phyloP scores from a whole-genome alignment of 2,113 vertebrate genomes.

The Prunella himalayana region DNA sequence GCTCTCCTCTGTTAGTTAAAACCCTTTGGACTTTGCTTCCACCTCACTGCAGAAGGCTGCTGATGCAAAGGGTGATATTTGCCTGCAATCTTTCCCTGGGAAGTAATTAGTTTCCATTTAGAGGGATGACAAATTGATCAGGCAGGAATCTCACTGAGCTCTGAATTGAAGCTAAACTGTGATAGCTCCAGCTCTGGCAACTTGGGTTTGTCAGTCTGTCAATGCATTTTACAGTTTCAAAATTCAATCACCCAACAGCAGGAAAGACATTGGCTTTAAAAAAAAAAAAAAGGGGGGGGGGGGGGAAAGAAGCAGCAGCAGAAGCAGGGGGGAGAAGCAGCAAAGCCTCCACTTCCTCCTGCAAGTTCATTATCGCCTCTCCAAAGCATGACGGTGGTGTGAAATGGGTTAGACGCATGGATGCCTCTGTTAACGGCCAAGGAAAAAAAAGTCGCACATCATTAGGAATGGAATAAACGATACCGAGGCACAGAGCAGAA shows the following conservation, averaged over 20 bases:
- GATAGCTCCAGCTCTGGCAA: conserved; percentile 70
- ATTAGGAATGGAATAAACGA: conserved; percentile 93
- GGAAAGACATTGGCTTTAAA: conserved; percentile 62
- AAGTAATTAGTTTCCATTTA: conserved; percentile 87
- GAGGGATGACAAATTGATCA: conserved; percentile 84
- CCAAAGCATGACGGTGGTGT: conserved; percentile 77
- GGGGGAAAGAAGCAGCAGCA: background rate
- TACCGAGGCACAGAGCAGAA: conserved; percentile 87
- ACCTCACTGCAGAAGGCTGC: conserved; percentile 59
- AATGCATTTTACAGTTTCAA: conserved; percentile 76
- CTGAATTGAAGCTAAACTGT: conserved; percentile 75
- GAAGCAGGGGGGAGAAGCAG: background rate
- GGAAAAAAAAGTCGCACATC: conserved; percentile 79
- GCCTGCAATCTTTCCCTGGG: conserved; percentile 74
- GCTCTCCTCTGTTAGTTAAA: background rate
- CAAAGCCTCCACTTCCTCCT: conserved; percentile 72
- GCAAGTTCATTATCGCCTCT: conserved; percentile 81
- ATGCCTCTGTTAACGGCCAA: conserved; percentile 83
- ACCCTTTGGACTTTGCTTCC: conserved; percentile 53
- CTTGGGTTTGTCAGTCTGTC: conserved; percentile 70
- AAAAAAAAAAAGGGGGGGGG: background rate
- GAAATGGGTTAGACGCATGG: conserved; percentile 83
- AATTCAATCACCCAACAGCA: conserved; percentile 77
- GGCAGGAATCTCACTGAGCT: conserved; percentile 75
- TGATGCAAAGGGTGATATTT: conserved; percentile 64